Base-by-base conservation (phyloP, 2,888 invertebrate species). In the Drosophila quasianomalipes region DNA sequence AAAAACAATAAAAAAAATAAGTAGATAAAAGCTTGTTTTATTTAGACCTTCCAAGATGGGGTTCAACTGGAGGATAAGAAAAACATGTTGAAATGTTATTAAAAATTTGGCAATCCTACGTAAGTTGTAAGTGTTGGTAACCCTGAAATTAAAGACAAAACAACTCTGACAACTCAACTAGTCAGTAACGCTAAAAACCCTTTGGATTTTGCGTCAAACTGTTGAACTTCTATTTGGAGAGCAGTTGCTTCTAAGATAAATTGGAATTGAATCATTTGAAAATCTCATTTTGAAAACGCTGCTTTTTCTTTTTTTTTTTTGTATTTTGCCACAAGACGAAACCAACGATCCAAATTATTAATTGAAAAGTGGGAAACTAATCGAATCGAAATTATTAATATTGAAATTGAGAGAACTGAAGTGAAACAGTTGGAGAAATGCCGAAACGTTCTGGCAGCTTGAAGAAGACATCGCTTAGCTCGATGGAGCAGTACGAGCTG, bases 401-500 rank as follows among this genome's bases (percentile, higher is more conserved):
- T 39, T 37, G n/a, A 28, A 57, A 28, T 28, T 39, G 28, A n/a
- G 14, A 4, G 4, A 16, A 16, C 19, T 55, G 26, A 28, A 7
- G 22, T 12, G 22, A 12, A 30, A 51, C 5, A 10, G 26, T 6
- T 0, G 2, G n/a, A 2, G 30, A 57, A 39, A 81, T 80, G 79
- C 64, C 73, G 1, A 62, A 64, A 30, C 30, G 28, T 0, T 7
- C 57, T 26, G 14, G 14, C 2, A 35, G 19, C 28, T 4, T 19
- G 10, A 82, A 68, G 47, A 82, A 66, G 28, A 79, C 57, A 0
- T 9, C 65, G 2, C 62, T 82, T 2, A 76, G n/a, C 16, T 33
- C 47, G 0, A 62, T 61, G 12, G 80, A 83, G 26, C 64, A 77
- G n/a, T 75, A 67, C 12, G 82, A 83, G 47, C 47, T 83, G n/a